These are phyloP conservation scores for Raja brachyura DNA, from an alignment of 2,113 vertebrate genomes.

Conservation along the genomic window DNA sequence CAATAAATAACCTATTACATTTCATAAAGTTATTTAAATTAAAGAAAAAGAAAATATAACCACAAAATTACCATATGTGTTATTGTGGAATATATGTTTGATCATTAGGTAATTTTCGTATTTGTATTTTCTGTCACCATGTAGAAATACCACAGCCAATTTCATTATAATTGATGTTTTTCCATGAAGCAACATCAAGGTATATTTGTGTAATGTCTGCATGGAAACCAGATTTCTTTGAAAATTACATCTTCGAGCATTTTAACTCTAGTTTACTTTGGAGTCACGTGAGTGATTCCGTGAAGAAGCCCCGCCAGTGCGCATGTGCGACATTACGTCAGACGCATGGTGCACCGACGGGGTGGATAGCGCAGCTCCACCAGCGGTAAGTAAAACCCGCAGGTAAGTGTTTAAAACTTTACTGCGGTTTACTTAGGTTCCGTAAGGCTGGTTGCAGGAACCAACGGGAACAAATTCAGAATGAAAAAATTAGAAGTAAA, in stretches of 20 bases:
- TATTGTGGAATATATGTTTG: not conserved
- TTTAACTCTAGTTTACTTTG: not conserved
- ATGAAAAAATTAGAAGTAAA: too few relatives aligned
- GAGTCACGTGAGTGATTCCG: too few relatives aligned
- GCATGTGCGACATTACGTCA: too few relatives aligned
- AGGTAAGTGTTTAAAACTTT: too few relatives aligned
- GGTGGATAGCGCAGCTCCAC: too few relatives aligned
- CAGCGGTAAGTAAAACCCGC: too few relatives aligned
- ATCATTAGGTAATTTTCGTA: not conserved
- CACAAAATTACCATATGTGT: not conserved
- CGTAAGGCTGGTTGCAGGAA: too few relatives aligned
- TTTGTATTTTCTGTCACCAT: not conserved
- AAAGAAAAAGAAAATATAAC: not conserved
- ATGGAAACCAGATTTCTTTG: not conserved
- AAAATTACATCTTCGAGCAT: not conserved
- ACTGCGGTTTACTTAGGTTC: too few relatives aligned
- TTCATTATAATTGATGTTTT: not conserved
- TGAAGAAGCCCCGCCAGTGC: too few relatives aligned
- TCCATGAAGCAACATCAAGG: not conserved
- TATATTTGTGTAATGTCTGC: not conserved
- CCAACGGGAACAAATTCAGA: too few relatives aligned
- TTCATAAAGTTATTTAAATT: not conserved
- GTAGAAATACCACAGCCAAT: not conserved
- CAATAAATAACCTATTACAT: not conserved
- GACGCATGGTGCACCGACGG: too few relatives aligned